Evolutionary conservation across 1,140 invertebrate genomes (phyloP), one percentile per base, ranked within the genome.

Genomic region (Drusus annulatus): DNA sequence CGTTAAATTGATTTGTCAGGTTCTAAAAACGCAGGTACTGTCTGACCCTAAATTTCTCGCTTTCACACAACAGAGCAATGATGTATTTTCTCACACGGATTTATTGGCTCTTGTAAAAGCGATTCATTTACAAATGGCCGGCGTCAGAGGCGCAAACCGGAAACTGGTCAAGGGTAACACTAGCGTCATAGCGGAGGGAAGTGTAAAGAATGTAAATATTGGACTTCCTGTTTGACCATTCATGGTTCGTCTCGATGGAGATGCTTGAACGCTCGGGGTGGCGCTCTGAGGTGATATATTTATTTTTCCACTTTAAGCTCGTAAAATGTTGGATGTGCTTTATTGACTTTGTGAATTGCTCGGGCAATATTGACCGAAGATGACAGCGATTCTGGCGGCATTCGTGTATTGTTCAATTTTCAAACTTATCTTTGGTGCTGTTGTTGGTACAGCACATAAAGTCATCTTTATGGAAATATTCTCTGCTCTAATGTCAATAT

Each of bases 151-250:
- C 45, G 50, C n/a, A 16, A 71, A 60, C 68, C 65, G 78, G 68
- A 79, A 69, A 71, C 60, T 69, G 65, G 56, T 71, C 63, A 31
- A 71, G 65, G 17, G 21, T 60, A 58, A 60, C 62, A 78, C 36
- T 51, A 68, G 36, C 25, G 68, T 62, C 52, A 51, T 21, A 5
- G 23, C 15, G 21, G 58, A 76, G 23, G 25, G 51, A 62, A 25
- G 62, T 2, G 65, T 50, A 45, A 73, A 28, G 21, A 74, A 13
- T 54, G 51, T 76, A 80, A 82, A 82, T 80, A 82, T 73, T 73
- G 23, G 23, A 80, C 78, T 80, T 82, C 81, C 81, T 80, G 81
- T 80, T 81, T 56, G 76, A 36, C 36, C 75, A 77, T 69, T 69
- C 65, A 45, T 71, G 21, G 13, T 17, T 71, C 16, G 25, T 28